Conservation (phyloP, 2,888 invertebrate genomes). For the Ormyrus nitidulus region DNA sequence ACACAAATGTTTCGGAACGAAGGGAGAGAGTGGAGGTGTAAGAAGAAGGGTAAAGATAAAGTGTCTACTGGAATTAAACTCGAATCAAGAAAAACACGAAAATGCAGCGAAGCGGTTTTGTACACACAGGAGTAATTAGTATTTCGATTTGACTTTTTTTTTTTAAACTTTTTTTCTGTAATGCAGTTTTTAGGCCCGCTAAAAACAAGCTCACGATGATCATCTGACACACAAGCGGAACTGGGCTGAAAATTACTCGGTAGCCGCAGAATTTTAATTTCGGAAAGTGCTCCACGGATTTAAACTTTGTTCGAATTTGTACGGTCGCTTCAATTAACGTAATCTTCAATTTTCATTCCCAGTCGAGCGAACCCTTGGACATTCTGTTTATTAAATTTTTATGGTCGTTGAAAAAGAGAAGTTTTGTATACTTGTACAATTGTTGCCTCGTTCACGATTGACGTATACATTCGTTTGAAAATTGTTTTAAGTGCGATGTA, state of each 20-base stretch:
- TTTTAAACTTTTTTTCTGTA: slow-evolving; percentile 25
- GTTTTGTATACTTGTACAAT: no score
- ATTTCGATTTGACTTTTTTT: slow-evolving; percentile 18
- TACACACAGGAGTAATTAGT: slow-evolving; percentile 24
- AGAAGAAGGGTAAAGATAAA: not conserved
- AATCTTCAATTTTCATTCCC: not conserved
- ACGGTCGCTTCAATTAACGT: not conserved
- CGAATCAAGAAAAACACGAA: slow-evolving; percentile 33
- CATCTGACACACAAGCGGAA: slow-evolving; percentile 27
- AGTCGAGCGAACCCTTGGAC: no score
- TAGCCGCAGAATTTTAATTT: slow-evolving; percentile 35
- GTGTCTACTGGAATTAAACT: not conserved
- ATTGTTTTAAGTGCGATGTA: not conserved
- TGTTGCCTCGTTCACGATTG: no score
- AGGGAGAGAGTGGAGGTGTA: not conserved
- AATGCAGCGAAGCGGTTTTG: slow-evolving; percentile 41
- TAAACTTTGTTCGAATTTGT: slow-evolving; percentile 2
- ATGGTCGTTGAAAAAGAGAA: no score
- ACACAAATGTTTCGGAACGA: not conserved
- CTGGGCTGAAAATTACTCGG: slow-evolving; percentile 34
- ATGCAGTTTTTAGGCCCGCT: slow-evolving; percentile 69
- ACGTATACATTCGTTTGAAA: no score
- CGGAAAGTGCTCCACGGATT: slow-evolving; percentile 9
- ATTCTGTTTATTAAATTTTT: no score
- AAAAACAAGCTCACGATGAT: slow-evolving; percentile 63